Evolutionary conservation across 23 tunicate genomes (phyloP).

Genomic region (Trididemnum clinides): DNA sequence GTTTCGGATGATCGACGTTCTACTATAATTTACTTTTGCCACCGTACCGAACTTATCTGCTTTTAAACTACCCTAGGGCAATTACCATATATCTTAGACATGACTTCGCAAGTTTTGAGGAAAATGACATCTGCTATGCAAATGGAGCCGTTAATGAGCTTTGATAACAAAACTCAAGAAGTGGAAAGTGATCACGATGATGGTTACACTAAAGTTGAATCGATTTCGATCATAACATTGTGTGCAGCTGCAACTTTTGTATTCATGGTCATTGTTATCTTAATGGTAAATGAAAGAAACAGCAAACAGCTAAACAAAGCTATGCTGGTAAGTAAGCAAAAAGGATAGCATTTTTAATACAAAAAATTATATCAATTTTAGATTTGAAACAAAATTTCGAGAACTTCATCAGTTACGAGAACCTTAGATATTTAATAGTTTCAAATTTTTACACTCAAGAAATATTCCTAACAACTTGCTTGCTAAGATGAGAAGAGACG

Average conservation of each 20-base stretch:
- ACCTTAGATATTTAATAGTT: too few species aligned
- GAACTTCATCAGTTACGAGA: too few species aligned
- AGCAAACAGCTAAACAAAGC: slow-evolving; percentile 21
- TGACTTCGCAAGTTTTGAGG: background rate
- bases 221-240: background rate
- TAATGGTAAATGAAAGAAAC: background rate
- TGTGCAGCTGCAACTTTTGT: background rate
- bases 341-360: background rate
- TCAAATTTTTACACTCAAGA: too few species aligned
- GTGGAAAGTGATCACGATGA: background rate
- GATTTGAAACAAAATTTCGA: background rate
- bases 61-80: too few species aligned
- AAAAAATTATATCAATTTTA: background rate
- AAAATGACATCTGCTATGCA: background rate
- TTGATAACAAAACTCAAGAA: background rate
- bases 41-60: too few species aligned
- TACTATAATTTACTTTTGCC: too few species aligned
- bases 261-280: slow-evolving; percentile 6
- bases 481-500: too few species aligned
- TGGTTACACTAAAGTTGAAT: background rate
- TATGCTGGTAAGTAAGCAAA: slow-evolving; percentile 9
- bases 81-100: too few species aligned
- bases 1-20: too few species aligned
- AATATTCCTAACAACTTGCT: too few species aligned
- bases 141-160: background rate